These are phyloP conservation scores for Cerastis leucographa DNA, from an alignment of 2,888 invertebrate genomes.

Conservation along the genomic window DNA sequence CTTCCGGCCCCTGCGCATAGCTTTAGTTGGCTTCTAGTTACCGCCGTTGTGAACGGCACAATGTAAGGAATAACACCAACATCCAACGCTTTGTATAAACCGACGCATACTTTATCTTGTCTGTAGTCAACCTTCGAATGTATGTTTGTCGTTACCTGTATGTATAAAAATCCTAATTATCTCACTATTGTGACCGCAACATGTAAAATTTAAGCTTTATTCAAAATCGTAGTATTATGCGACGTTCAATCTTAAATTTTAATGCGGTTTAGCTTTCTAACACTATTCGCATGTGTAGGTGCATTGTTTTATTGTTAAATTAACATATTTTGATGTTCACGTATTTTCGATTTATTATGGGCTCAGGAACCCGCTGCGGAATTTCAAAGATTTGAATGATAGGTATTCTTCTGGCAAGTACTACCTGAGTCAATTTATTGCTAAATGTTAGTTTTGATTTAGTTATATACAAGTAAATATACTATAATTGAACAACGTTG, in stretches of 20 bases:
- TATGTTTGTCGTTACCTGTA: constrained; percentile 74
- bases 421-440: constrained; percentile 84
- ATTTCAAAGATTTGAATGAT: constrained; percentile 76
- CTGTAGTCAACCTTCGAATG: constrained; percentile 74
- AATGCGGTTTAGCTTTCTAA: constrained; percentile 77
- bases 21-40: constrained; percentile 83
- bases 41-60: constrained; percentile 82
- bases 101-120: constrained; percentile 72
- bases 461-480: constrained; percentile 87
- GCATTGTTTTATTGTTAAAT: constrained; percentile 84
- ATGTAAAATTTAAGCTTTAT: constrained; percentile 71
- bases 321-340: constrained; percentile 83
- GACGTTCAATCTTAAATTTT: constrained; percentile 65
- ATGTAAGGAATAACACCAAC: constrained; percentile 88
- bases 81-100: constrained; percentile 82
- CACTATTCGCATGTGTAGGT: constrained; percentile 84
- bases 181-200: constrained; percentile 59
- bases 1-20: constrained; percentile 71
- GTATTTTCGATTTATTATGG: constrained; percentile 79
- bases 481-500: constrained; percentile 68
- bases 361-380: constrained; percentile 80
- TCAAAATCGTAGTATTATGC: constrained; percentile 62
- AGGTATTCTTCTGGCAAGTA: constrained; percentile 76
- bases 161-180: constrained; percentile 71
- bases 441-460: constrained; percentile 84